Evolutionary conservation across 2,113 vertebrate genomes (phyloP).

Genomic region (Onychostoma macrolepis): DNA sequence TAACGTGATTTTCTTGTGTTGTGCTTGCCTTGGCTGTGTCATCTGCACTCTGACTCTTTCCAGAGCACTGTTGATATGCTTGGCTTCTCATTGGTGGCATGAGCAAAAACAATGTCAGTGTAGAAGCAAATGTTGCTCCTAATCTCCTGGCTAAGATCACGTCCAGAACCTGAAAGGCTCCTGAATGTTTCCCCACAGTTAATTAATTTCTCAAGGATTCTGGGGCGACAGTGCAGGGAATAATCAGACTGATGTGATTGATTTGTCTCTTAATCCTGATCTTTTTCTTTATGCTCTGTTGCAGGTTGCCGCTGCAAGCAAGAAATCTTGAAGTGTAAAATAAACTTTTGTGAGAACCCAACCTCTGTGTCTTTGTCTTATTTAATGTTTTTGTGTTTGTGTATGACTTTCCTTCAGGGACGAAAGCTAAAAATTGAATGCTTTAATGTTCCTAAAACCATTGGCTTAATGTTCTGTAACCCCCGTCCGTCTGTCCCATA

Average conservation of each 20-base stretch:
- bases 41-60: not conserved
- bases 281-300: conserved; percentile 20
- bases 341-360: conserved; percentile 72
- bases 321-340: conserved; percentile 73
- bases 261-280: not conserved
- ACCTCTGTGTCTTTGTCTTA: not conserved
- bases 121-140: not conserved
- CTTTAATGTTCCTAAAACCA: not conserved
- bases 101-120: not conserved
- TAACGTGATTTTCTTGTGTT: conserved; percentile 58
- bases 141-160: not conserved
- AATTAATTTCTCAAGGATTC: not conserved
- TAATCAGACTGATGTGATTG: not conserved
- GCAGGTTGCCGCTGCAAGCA: conserved; percentile 79
- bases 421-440: not conserved
- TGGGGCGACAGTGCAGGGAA: not conserved
- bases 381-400: not conserved
- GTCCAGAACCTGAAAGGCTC: not conserved
- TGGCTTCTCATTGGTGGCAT: not conserved
- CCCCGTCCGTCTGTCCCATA: not conserved
- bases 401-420: not conserved
- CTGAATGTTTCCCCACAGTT: not conserved
- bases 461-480: not conserved
- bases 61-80: conserved; percentile 28
- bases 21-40: conserved; percentile 9